Evolutionary conservation across 2,113 vertebrate species (phyloP).

Genomic region (Empidonax alnorum): DNA sequence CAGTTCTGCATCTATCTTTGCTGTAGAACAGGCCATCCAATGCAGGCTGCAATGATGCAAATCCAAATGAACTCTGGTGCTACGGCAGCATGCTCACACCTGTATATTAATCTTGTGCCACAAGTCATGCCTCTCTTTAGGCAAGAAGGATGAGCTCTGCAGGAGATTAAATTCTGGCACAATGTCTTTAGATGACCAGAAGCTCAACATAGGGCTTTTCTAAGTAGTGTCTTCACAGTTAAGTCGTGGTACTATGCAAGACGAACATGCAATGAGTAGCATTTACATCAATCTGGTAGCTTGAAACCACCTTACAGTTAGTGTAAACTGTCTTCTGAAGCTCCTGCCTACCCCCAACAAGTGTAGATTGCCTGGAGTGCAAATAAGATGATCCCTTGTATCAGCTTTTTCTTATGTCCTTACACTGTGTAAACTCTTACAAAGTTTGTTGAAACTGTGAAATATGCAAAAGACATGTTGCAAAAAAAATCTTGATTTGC

Average conservation of each 20-base stretch:
- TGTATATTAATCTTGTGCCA: neutral
- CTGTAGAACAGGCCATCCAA: neutral
- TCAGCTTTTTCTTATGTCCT: neutral
- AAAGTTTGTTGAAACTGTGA: neutral
- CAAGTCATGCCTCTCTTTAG: neutral
- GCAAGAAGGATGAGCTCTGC: neutral
- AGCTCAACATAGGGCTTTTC: neutral
- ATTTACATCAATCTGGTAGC: neutral
- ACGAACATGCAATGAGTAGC: neutral
- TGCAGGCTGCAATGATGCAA: neutral
- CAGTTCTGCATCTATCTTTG: neutral
- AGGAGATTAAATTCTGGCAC: neutral
- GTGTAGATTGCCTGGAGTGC: neutral
- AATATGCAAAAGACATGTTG: neutral
- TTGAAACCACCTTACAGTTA: neutral
- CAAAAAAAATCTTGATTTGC: neutral
- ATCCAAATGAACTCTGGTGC: neutral
- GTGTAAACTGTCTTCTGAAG: neutral
- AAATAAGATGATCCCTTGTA: neutral
- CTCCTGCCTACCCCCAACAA: neutral
- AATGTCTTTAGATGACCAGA: neutral
- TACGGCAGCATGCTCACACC: neutral
- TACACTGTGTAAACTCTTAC: neutral
- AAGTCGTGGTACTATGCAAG: neutral
- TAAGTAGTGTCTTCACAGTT: neutral